Evolutionary conservation across 2,888 invertebrate species (phyloP), one percentile per base, ranked within the genome.

Genomic region (Drosophila austrosaltans): DNA sequence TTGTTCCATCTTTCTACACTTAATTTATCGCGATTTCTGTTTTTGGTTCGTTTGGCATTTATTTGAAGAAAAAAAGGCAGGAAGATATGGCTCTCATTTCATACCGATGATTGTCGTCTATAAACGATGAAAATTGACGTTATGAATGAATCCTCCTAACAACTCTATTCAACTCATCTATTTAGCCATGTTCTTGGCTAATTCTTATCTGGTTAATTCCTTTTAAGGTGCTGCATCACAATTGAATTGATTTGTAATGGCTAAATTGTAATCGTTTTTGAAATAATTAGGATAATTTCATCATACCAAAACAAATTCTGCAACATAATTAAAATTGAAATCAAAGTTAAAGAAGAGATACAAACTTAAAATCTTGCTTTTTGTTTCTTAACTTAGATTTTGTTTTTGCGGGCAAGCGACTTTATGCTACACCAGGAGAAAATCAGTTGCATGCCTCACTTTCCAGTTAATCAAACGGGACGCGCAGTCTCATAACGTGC

Each of bases 101-200:
- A 36, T 36, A 36, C 36, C 36, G 8, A 36, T 36, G 32, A 32
- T 32, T 32, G 32, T 32, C 5, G 32, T 32, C 32, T 32, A 32
- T 32, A 32, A 32, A 32, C 5, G 36, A 36, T 36, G 36, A 36
- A 36, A 36, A 36, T 36, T 36, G 10, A 2, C 48, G 3, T 48
- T 25, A 48, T 48, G 48, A 48, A 48, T 48, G 48, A 25, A 48
- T 48, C 48, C 25, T 48, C 48, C 25, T 48, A 48, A 48, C 48
- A 48, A 48, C 48, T 48, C 48, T 48, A 48, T 48, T 25, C 22
- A 48, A 48, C 10, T 48, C 25, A 2, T 3, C 4, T n/a, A 1
- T 40, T 48, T 48, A 25, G 25, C 25, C 48, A 12, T 48, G 48
- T 25, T 25, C 48, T 48, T 48, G 22, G 48, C 48, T 48, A 48